Conservation (phyloP, 2,113 vertebrate species). For the Istiophorus platypterus region DNA sequence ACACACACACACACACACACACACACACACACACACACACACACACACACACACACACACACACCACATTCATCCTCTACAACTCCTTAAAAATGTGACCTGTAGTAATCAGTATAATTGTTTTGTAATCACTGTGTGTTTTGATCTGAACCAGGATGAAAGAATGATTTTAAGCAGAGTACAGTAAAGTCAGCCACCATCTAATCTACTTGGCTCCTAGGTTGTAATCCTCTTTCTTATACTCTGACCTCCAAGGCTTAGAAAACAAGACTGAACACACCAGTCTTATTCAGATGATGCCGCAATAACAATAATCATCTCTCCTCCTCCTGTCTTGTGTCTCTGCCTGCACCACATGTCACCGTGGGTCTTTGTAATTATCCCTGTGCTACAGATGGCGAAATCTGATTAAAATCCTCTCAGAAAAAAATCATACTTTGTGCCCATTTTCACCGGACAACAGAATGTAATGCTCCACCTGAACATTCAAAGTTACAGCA, state of each 20-base stretch:
- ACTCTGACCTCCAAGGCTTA: conserved; percentile 69
- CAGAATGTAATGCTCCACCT: conserved; percentile 40
- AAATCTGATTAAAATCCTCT: conserved; percentile 62
- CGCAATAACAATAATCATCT: conserved; percentile 66
- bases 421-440: conserved; percentile 47
- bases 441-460: conserved; percentile 45
- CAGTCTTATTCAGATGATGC: conserved; percentile 68
- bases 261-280: conserved; percentile 60
- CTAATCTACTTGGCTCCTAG: conserved; percentile 71
- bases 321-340: conserved; percentile 53
- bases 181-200: conserved; percentile 41
- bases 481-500: conserved; percentile 40
- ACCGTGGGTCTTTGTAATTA: conserved; percentile 67
- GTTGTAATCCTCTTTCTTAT: conserved; percentile 75
- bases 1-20: conserved; percentile 9
- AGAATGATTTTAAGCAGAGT: conserved; percentile 44
- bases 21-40: background rate
- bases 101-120: conserved; percentile 31
- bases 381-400: conserved; percentile 70
- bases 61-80: background rate
- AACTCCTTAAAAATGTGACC: conserved; percentile 36
- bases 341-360: conserved; percentile 57
- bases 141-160: conserved; percentile 42
- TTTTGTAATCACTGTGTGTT: conserved; percentile 30
- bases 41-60: conserved; percentile 8